Percentiles rank a stretch among this genome's conserved stretches.
Conservation (phyloP, 2,797 vertebrate genomes). For the Pseudomugil gertrudae region DNA sequence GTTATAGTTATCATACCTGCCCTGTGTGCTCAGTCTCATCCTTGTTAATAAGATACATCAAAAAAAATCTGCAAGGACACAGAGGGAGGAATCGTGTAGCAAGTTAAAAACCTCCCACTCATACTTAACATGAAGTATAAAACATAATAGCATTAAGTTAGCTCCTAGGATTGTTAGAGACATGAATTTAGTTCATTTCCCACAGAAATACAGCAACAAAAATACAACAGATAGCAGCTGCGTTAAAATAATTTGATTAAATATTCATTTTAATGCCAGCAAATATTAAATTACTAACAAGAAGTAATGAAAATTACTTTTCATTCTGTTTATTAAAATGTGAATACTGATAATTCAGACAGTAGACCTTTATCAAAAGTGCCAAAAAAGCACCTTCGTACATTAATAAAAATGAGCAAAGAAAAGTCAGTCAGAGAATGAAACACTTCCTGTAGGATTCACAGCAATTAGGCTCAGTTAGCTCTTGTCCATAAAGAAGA, state of each 20-base stretch:
- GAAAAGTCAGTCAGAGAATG: constrained; percentile 11
- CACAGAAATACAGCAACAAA: neutral
- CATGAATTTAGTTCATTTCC: neutral
- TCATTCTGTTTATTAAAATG: neutral
- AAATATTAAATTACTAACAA: constrained; percentile 13
- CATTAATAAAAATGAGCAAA: constrained; percentile 9
- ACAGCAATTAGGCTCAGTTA: constrained; percentile 31
- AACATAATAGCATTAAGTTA: constrained; percentile 8
- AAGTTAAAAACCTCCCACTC: constrained; percentile 5
- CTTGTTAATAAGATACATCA: constrained; percentile 86
- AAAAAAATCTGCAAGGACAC: constrained; percentile 77
- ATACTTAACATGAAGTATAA: neutral
- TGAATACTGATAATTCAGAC: neutral
- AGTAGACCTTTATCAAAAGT: neutral
- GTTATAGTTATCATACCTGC: constrained; percentile 69
- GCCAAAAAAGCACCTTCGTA: constrained; percentile 1
- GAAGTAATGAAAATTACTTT: neutral
- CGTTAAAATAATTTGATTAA: constrained; percentile 15
- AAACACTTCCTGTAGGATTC: constrained; percentile 11
- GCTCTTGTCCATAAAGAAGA: constrained; percentile 9
- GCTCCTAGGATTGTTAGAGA: neutral
- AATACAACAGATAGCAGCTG: constrained; percentile 2
- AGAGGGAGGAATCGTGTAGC: constrained; percentile 27
- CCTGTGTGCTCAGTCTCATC: constrained; percentile 85
- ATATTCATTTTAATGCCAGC: neutral